Evolutionary conservation across 2,113 vertebrate species (phyloP), one percentile per base, ranked within the genome.

Genomic region (Muntiacus reevesi): DNA sequence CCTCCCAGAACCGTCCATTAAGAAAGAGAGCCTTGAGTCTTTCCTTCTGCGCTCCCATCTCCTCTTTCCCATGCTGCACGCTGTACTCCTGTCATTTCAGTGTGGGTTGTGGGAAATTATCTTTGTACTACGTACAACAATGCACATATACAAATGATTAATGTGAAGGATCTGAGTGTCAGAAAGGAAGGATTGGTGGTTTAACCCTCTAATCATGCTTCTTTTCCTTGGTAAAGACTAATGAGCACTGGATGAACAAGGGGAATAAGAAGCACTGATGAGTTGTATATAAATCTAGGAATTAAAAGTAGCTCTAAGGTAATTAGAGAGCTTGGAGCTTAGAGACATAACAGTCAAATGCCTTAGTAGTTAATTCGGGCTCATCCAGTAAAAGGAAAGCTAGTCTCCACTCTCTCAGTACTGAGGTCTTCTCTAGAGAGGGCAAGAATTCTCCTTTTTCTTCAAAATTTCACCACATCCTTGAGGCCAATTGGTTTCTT

Each of bases 1-100:
- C 79, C 93, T 95, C 86, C 33, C 52, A 91, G 50, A 95, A 91
- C 55, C 40, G 47, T 81, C 87, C 93, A 84, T 96, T 97, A 92
- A 96, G 89, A 47, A 28, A 95, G 43, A 8, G 33, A 88, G 83
- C 30, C 21, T 16, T 54, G 43, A 89, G 14, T 28, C 12, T 52
- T 93, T 94, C 54, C 62, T 28, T 10, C 27, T 47, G 3, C 1
- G 1, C 5, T 82, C 23, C n/a, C 30, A 4, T 81, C 10, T 76
- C 17, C 28, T 17, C 43, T 30, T 86, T 7, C 16, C 74, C 43
- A 8, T 10, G 83, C 7, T 71, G 21, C 12, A 59, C n/a, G 40
- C 54, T 36, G 10, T 2, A 27, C 7, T 25, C 13, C 25, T 79
- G 27, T 23, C 28, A 86, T 84, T 87, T 89, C 88, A 94, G 3